Percentiles rank a stretch among this genome's conserved stretches.
These are phyloP conservation scores for Drosophila macrospina DNA, from an alignment of 2,888 invertebrate species.

Conservation along the genomic window DNA sequence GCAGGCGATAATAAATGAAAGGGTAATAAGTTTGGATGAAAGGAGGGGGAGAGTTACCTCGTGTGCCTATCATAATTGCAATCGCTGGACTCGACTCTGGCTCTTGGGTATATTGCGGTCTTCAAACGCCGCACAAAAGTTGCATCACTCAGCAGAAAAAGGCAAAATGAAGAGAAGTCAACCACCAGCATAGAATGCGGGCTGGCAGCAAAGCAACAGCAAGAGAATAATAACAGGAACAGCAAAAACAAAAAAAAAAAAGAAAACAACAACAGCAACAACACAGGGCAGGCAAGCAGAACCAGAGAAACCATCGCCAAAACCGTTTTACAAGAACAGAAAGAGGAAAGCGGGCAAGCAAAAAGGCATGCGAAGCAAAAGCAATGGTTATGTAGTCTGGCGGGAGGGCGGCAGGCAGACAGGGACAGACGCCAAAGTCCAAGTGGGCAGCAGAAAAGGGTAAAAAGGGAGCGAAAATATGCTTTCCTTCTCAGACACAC, in stretches of 20 bases:
- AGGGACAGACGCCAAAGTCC: slow-evolving; percentile 50
- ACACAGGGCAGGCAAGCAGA: slow-evolving; percentile 52
- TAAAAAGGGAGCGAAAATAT: slow-evolving; percentile 47
- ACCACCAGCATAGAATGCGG: slow-evolving; percentile 84
- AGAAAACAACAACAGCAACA: slow-evolving; percentile 17
- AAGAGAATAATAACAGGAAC: slow-evolving; percentile 32
- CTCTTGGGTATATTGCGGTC: slow-evolving; percentile 30
- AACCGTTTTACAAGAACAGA: slow-evolving; percentile 55
- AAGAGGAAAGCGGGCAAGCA: slow-evolving; percentile 29
- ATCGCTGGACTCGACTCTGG: slow-evolving; percentile 39
- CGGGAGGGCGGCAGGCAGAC: slow-evolving; percentile 10
- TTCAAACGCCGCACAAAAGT: slow-evolving; percentile 63
- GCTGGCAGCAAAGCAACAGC: slow-evolving; percentile 51
- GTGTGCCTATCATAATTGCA: slow-evolving; percentile 59
- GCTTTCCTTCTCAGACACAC: slow-evolving; percentile 17
- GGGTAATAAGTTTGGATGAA: too few species aligned
- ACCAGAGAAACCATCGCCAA: slow-evolving; percentile 50
- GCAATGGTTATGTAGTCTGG: slow-evolving; percentile 18
- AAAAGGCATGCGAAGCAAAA: slow-evolving; percentile 42
- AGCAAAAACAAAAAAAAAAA: slow-evolving; percentile 29
- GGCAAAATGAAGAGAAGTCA: slow-evolving; percentile 79
- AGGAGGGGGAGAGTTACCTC: slow-evolving; percentile 24
- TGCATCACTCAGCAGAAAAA: slow-evolving; percentile 76
- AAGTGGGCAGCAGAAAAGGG: slow-evolving; percentile 50
- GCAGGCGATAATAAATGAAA: slow-evolving; percentile 44